These are phyloP conservation scores for Myotis lucifugus DNA, from an alignment of 2,113 vertebrate genomes.

Conservation along the genomic window DNA sequence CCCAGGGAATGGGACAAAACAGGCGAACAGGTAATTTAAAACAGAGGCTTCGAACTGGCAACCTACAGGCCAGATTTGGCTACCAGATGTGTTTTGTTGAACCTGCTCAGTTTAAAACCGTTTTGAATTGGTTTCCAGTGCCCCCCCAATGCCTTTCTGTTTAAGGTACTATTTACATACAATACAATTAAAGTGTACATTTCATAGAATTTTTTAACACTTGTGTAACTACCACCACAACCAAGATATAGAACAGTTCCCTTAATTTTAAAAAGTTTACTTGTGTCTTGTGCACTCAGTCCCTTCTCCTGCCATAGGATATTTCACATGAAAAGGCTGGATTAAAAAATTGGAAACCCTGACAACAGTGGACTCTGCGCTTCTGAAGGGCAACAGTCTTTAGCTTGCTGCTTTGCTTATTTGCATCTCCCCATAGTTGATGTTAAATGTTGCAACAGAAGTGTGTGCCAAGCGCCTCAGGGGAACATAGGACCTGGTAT, in stretches of 20 bases:
- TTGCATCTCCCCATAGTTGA: background rate
- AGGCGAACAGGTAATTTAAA: background rate
- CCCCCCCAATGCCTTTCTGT: background rate
- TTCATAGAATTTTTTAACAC: background rate
- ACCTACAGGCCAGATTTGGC: background rate
- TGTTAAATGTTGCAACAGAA: background rate
- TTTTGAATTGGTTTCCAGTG: background rate
- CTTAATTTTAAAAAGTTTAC: background rate
- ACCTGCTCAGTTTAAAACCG: background rate
- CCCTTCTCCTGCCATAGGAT: background rate
- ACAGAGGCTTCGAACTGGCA: background rate
- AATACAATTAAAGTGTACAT: background rate
- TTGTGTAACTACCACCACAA: background rate
- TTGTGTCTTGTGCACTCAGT: background rate
- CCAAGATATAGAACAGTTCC: background rate
- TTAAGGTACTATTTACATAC: background rate
- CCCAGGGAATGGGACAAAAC: background rate
- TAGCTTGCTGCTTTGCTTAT: background rate
- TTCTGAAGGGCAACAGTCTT: background rate
- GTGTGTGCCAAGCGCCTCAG: background rate
- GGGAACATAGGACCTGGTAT: background rate
- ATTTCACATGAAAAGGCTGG: background rate
- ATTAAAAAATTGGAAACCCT: background rate
- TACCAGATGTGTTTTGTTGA: background rate
- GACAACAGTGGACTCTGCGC: background rate